Base-by-base conservation (phyloP, 2,888 invertebrate genomes). In the Dusona sp. region DNA sequence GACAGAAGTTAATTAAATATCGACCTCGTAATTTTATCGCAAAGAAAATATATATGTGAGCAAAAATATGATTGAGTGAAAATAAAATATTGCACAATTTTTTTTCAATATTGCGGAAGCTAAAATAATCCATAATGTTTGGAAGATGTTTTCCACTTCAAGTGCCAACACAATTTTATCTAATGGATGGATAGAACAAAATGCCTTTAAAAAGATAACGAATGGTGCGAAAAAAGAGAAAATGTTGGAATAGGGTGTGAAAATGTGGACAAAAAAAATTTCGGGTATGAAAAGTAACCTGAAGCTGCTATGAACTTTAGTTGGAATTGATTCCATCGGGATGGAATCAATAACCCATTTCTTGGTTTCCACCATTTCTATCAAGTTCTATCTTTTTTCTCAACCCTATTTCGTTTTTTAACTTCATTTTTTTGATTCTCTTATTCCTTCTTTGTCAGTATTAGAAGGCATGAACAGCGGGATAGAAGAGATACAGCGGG, bases 271-370 rank as follows among this genome's bases (percentile, higher is more conserved):
- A 57, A 73, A 78, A 68, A 75, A 29, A 57, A 64, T 16, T 61
- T 45, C 83, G 79, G 81, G 82, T 83, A 79, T 85, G 67, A 83
- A 77, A 65, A 57, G 67, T 84, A 75, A 82, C 57, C 67, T n/a
- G 75, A 68, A 79, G 67, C 87, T 80, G 51, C 73, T 64, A 78
- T 70, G 67, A 38, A 83, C 83, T 36, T 77, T 78, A 85, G 74
- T 74, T 48, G 79, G 79, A 85, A 85, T 87, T 85, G 87, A 85
- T 85, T 85, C 68, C 85, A 83, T 83, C 68, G 73, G 48, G 51
- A 48, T 67, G 78, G 54, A 83, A 87, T 85, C 85, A 83, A 87
- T 85, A 85, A 83, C 78, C 85, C 77, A 87, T 87, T 85, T 74
- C 84, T 83, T 78, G 38, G 70, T 57, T 80, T 48, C 77, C 70